Evolutionary conservation across 2,113 vertebrate genomes (phyloP).

Genomic region (Chaenogobius annularis): DNA sequence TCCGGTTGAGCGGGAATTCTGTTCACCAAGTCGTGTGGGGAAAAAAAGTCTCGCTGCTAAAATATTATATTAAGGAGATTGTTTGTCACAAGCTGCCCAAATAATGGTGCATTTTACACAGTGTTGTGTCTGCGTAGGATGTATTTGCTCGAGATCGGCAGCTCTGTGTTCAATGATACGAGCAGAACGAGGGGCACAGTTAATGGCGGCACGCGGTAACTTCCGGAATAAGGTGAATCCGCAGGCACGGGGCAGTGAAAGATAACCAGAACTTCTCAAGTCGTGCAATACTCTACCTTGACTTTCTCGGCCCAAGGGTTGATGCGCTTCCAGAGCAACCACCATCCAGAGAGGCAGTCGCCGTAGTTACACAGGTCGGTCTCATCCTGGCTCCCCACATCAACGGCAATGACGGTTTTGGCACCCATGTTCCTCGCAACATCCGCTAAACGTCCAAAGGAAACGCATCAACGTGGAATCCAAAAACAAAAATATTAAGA

Average conservation of each 20-base stretch:
- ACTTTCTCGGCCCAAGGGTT: constrained; percentile 96
- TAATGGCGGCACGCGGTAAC: no score
- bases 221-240: no score
- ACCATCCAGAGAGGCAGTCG: constrained; percentile 93
- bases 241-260: background rate
- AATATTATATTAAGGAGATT: no score
- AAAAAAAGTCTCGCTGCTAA: no score
- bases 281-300: constrained; percentile 75
- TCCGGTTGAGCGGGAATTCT: no score
- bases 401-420: constrained; percentile 93
- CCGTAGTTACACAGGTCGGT: constrained; percentile 96
- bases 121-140: no score
- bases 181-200: no score
- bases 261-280: background rate
- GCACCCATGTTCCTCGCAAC: constrained; percentile 92
- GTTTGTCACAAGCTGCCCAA: no score
- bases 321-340: constrained; percentile 96
- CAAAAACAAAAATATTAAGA: constrained; percentile 46
- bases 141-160: no score
- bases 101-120: no score
- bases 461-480: constrained; percentile 29
- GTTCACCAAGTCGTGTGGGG: no score
- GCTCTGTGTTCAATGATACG: no score
- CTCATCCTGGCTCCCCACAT: constrained; percentile 95
- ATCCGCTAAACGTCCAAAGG: constrained; percentile 80